Base-by-base conservation (phyloP, 2,888 invertebrate species). In the Ceriagrion tenellum region DNA sequence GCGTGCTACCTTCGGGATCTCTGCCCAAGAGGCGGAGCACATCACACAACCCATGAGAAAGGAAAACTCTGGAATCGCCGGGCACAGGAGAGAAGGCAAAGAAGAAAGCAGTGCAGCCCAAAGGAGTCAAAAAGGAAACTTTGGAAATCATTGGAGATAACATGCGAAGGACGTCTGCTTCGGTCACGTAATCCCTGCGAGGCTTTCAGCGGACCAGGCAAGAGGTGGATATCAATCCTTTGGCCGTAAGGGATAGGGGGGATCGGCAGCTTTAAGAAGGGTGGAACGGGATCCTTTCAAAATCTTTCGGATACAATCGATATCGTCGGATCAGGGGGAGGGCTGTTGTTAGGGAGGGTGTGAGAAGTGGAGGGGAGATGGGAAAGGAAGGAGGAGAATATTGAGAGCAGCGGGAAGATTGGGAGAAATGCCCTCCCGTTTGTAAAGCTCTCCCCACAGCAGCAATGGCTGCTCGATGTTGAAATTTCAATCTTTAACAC, bases 241-340 rank as follows among this genome's bases (percentile, higher is more conserved):
- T 81, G 26, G 81, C 81, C 81, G 30, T 59, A 18, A 81, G 81
- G 81, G 81, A 81, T 81, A 81, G 81, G 81, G 47, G 47, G 47
- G n/a, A 12, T 47, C n/a, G 69, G 69, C 69, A 35, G 81, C 81
- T 81, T 81, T 81, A 81, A 81, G 81, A 35, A 18, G 13, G 13
- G 81, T 2, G 30, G 69, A 26, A n/a, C 23, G 69, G 35, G 35
- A 81, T 81, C 81, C 81, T 81, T 81, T 81, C 81, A 81, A 81
- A 81, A 81, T 81, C 81, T 81, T 81, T 81, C 35, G 69, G 69
- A 69, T 35, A 81, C 81, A 81, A 81, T 81, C 81, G 81, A 81
- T 81, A 81, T 81, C 35, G 81, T 30, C 26, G 12, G 81, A 4
- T 47, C 35, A 10, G 81, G 81, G 35, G 13, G 30, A n/a, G 69